A percentile compares a stretch with the other conserved stretches of the same genome.
Conservation (phyloP, 1,140 invertebrate genomes). For the Hylyphantes graminicola region DNA sequence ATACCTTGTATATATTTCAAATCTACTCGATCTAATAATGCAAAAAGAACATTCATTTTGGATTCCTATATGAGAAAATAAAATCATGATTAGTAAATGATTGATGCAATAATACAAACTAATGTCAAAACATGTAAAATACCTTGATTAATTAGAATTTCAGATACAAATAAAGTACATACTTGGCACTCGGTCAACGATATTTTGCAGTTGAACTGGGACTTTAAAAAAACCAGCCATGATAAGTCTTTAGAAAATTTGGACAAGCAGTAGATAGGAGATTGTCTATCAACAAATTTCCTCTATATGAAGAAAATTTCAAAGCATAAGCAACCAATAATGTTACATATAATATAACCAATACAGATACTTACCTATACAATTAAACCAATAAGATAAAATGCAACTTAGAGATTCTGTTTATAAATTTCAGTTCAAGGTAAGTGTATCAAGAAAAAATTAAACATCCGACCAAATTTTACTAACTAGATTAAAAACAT, state of each 20-base stretch:
- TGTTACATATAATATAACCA: no score
- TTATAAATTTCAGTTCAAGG: no score
- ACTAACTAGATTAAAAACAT: no score
- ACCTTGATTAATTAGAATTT: not conserved
- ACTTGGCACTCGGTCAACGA: conserved; percentile 15
- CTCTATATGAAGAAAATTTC: not conserved
- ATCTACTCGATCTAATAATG: conserved; percentile 14
- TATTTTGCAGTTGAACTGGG: conserved; percentile 18
- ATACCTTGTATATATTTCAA: not conserved
- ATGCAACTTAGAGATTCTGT: no score
- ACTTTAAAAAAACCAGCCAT: not conserved
- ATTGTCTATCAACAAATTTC: not conserved
- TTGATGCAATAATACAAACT: not conserved
- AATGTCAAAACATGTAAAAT: not conserved
- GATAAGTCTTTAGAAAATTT: conserved; percentile 12
- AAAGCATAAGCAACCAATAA: no score
- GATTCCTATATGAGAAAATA: conserved; percentile 7
- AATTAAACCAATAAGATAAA: no score
- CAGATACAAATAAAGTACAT: not conserved
- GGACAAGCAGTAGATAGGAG: not conserved
- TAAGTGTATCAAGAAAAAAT: no score
- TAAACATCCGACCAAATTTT: no score
- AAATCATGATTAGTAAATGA: not conserved
- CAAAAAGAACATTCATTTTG: conserved; percentile 26
- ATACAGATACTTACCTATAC: no score